Percentiles rank a stretch among this genome's conserved stretches.
Evolutionary conservation across 2,797 vertebrate species (phyloP).

Genomic region (Silurus lanzhouensis): DNA sequence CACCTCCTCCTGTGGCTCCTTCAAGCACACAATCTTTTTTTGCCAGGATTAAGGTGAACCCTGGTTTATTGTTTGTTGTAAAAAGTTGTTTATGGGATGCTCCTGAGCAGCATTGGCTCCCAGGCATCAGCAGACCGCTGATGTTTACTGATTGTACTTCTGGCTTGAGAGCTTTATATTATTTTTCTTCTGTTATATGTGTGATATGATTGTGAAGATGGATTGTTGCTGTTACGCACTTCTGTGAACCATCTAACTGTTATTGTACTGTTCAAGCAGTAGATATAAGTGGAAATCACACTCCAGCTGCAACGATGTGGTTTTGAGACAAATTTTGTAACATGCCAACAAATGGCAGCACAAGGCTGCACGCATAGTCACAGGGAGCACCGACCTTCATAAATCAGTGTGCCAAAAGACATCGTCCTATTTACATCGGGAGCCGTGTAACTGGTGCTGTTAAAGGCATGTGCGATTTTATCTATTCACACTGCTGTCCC

Average conservation of each 20-base stretch:
- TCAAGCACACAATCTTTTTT: not conserved
- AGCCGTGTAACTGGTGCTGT: not conserved
- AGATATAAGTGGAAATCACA: not conserved
- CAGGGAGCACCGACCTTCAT: too few species aligned
- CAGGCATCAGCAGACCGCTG: not conserved
- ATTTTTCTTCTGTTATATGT: not conserved
- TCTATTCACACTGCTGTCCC: constrained; percentile 2
- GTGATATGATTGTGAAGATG: too few species aligned
- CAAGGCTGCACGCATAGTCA: too few species aligned
- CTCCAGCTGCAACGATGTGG: too few species aligned
- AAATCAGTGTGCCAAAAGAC: too few species aligned
- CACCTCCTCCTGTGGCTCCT: not conserved
- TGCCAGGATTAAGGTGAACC: not conserved
- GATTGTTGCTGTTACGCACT: not conserved
- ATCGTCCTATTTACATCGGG: too few species aligned
- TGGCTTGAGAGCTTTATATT: not conserved
- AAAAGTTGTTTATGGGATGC: not conserved
- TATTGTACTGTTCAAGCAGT: not conserved
- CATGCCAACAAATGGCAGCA: too few species aligned
- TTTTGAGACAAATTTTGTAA: too few species aligned
- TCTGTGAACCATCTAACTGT: not conserved
- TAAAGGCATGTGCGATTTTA: not conserved
- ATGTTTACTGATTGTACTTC: not conserved
- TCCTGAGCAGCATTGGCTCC: not conserved
- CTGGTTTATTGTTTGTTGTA: constrained; percentile 1